Percentiles rank a stretch among this genome's conserved stretches.
phyloP scores from a whole-genome alignment of 2,113 vertebrate species.

The Eurystomus gularis region DNA sequence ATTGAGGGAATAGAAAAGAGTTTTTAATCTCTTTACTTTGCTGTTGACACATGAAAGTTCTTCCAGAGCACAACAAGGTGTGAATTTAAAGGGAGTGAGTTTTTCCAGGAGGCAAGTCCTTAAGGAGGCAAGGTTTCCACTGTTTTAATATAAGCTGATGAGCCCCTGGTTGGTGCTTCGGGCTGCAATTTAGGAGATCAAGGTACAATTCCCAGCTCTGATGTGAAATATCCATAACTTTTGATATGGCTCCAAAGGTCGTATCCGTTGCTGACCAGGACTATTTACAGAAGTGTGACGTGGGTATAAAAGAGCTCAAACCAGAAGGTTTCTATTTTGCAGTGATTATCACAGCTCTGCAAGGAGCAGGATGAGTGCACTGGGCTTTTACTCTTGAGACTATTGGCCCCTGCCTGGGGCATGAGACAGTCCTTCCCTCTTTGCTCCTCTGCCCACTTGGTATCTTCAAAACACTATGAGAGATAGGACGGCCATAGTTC shows the following conservation, averaged over 20 bases:
- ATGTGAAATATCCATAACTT: conserved; percentile 1
- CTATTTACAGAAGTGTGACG: not conserved
- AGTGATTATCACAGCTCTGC: not conserved
- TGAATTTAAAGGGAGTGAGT: conserved; percentile 15
- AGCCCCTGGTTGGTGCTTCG: conserved; percentile 19
- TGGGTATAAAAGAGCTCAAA: not conserved
- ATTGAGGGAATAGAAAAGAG: not conserved
- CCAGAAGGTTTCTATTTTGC: not conserved
- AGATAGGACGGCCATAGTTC: rapidly evolving
- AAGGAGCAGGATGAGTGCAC: not conserved
- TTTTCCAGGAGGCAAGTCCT: conserved; percentile 22
- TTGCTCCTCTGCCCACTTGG: not conserved
- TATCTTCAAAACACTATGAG: not conserved
- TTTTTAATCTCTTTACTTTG: conserved; percentile 39
- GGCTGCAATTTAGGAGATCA: conserved; percentile 36
- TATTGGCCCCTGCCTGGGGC: rapidly evolving
- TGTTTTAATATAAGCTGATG: conserved; percentile 24
- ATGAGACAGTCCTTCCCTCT: not conserved
- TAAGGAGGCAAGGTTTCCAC: not conserved
- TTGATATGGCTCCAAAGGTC: not conserved
- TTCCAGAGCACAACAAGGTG: not conserved
- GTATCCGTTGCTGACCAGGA: not conserved
- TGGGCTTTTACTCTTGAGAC: not conserved
- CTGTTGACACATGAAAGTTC: conserved; percentile 16
- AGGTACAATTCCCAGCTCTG: conserved; percentile 25